Evolutionary conservation across 2,888 invertebrate species (phyloP).

Genomic region (Zhuqinia jingwanae): DNA sequence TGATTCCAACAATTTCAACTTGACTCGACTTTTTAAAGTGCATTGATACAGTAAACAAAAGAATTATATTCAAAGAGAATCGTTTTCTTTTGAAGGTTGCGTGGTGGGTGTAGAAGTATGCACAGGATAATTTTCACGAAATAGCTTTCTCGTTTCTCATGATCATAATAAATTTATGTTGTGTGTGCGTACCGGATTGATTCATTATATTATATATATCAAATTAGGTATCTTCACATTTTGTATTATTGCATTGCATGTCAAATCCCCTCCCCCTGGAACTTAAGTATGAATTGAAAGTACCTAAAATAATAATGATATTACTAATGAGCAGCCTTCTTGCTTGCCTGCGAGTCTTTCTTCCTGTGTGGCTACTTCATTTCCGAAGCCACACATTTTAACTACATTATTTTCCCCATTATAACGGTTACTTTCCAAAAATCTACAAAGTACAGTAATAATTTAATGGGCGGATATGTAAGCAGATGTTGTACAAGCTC

Average conservation of each 20-base stretch:
- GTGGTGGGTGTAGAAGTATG: background rate
- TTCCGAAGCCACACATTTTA: slow-evolving; percentile 18
- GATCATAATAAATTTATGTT: background rate
- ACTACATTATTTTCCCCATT: background rate
- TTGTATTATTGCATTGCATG: background rate
- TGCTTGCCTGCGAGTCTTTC: background rate
- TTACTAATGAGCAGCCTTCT: background rate
- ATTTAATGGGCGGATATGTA: slow-evolving; percentile 15
- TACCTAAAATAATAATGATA: slow-evolving; percentile 23
- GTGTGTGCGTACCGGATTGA: background rate
- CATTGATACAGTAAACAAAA: slow-evolving; percentile 11
- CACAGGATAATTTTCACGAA: background rate
- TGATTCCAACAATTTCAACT: slow-evolving; percentile 5
- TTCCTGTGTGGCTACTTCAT: slow-evolving; percentile 26
- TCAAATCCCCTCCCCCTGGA: slow-evolving; percentile 8
- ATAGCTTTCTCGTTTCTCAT: slow-evolving; percentile 3
- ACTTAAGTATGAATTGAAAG: background rate
- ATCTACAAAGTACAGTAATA: background rate
- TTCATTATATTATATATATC: background rate
- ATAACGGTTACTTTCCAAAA: slow-evolving; percentile 35
- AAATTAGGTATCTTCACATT: no score
- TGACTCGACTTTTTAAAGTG: no score
- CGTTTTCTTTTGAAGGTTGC: slow-evolving; percentile 11
- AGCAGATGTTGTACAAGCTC: background rate
- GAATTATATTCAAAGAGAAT: background rate